phyloP scores from a whole-genome alignment of 1,140 invertebrate genomes.

The Neuroterus valhalla region DNA sequence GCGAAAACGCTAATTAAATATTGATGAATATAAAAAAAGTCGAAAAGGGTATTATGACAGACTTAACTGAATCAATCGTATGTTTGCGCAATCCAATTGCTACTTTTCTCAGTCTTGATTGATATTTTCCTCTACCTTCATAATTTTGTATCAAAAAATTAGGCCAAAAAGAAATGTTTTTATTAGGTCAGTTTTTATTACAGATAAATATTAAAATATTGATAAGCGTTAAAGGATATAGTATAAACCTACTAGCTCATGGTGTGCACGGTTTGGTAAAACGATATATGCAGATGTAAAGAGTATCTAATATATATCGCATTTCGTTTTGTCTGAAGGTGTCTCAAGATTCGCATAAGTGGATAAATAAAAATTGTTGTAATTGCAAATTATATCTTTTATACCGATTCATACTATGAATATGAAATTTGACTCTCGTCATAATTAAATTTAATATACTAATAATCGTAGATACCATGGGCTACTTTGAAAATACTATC shows the following conservation, averaged over 20 bases:
- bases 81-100: slow-evolving; percentile 35
- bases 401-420: slow-evolving; percentile 22
- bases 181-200: slow-evolving; percentile 68
- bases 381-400: slow-evolving; percentile 22
- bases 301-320: slow-evolving; percentile 40
- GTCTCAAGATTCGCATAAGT: neutral
- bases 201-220: slow-evolving; percentile 63
- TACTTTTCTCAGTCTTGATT: slow-evolving; percentile 52
- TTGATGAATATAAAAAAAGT: slow-evolving; percentile 14
- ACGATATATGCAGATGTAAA: slow-evolving; percentile 15
- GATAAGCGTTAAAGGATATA: slow-evolving; percentile 63
- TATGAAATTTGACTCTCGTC: slow-evolving; percentile 25
- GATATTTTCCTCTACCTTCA: slow-evolving; percentile 57
- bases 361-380: slow-evolving; percentile 8
- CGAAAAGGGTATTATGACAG: slow-evolving; percentile 49
- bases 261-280: slow-evolving; percentile 47
- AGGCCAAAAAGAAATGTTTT: slow-evolving; percentile 71
- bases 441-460: slow-evolving; percentile 47
- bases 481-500: slow-evolving; percentile 65
- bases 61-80: slow-evolving; percentile 52
- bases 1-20: neutral
- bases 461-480: slow-evolving; percentile 57
- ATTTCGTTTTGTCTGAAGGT: slow-evolving; percentile 39
- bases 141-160: slow-evolving; percentile 49
- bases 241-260: slow-evolving; percentile 57